Evolutionary conservation across 2,113 vertebrate genomes (phyloP).

Genomic region (Rhegmatorhina hoffmannsi): DNA sequence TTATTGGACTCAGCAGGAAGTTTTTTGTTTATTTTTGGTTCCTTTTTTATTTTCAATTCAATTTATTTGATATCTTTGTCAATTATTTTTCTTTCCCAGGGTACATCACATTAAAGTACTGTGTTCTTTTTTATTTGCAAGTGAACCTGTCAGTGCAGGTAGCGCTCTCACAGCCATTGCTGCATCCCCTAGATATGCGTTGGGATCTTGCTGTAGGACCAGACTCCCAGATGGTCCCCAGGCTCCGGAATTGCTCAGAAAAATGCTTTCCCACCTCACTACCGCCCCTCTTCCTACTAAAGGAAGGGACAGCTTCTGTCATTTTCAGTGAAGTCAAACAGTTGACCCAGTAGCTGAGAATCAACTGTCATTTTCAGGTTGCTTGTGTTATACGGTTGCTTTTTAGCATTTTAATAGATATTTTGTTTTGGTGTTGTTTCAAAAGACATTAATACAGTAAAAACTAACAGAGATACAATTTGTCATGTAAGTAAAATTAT

Average conservation of each 20-base stretch:
- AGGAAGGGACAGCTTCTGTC: background rate
- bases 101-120: background rate
- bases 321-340: background rate
- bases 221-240: background rate
- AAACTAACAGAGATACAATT: background rate
- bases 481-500: background rate
- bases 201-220: background rate
- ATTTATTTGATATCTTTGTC: background rate
- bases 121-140: background rate
- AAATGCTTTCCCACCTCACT: background rate
- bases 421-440: background rate
- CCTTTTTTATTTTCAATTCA: rapidly evolving
- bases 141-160: background rate
- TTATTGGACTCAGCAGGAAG: background rate
- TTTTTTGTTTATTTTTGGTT: rapidly evolving
- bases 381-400: background rate
- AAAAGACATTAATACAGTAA: background rate
- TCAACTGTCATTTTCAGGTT: background rate
- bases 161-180: rapidly evolving
- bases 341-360: background rate
- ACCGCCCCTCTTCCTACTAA: background rate
- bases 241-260: background rate
- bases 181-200: background rate
- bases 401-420: background rate
- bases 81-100: background rate